A percentile compares a stretch with the other conserved stretches of the same genome.
Conservation (phyloP, 2,113 vertebrate genomes). For the Nesospiza acunhae region DNA sequence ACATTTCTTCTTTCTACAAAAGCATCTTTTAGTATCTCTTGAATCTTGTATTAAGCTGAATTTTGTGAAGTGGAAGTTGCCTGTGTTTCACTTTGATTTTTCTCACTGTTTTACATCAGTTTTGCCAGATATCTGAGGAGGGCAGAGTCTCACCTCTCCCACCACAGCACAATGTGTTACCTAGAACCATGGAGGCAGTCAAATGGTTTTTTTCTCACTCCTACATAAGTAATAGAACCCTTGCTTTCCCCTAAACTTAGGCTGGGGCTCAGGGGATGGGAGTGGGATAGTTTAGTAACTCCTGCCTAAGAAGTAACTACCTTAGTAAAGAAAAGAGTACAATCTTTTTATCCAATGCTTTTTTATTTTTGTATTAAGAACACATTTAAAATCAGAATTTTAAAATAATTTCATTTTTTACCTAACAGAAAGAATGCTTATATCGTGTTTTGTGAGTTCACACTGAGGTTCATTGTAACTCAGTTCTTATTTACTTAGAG, state of each 20-base stretch:
- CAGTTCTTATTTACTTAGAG: background rate
- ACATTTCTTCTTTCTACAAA: background rate
- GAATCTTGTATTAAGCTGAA: background rate
- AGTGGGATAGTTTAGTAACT: background rate
- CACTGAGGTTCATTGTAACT: background rate
- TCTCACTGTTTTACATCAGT: background rate
- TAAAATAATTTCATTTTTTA: background rate
- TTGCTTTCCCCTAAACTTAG: background rate
- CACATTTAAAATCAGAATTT: background rate
- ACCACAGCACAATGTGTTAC: background rate
- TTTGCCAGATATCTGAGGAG: background rate
- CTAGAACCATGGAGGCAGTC: background rate
- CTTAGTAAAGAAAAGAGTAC: background rate
- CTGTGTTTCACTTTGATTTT: background rate
- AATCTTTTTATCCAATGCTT: background rate
- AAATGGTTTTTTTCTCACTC: background rate
- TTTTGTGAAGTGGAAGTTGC: background rate
- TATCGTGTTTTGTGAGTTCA: background rate
- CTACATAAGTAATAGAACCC: background rate
- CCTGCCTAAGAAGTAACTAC: background rate
- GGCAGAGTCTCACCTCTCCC: background rate
- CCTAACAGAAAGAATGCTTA: background rate
- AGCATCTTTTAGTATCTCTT: background rate
- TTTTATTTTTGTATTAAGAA: background rate
- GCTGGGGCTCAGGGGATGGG: background rate